phyloP scores from a whole-genome alignment of 2,797 vertebrate species.

The Hippopotamyrus pictus region DNA sequence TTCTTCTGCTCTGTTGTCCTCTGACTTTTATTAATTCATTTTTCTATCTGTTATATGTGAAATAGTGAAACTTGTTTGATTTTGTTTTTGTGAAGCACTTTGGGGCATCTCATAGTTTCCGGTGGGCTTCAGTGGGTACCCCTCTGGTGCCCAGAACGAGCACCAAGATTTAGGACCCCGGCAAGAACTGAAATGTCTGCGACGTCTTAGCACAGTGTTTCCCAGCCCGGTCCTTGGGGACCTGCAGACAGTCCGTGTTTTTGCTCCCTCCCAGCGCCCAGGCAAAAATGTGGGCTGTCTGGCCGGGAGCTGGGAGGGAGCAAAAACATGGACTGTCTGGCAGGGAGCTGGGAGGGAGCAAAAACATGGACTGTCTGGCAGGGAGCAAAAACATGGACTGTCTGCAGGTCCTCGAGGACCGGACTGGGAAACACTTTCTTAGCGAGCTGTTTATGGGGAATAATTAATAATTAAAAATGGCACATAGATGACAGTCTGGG shows the following conservation, averaged over 20 bases:
- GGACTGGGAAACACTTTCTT: background rate
- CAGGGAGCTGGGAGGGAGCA: background rate
- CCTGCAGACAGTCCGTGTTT: background rate
- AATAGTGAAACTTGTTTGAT: background rate
- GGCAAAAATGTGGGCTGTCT: background rate
- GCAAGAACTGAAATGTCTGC: background rate
- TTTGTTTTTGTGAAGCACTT: background rate
- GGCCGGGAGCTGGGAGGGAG: background rate
- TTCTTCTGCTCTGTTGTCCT: background rate
- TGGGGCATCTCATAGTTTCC: background rate
- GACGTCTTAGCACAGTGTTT: background rate
- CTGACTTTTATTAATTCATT: background rate
- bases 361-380: background rate
- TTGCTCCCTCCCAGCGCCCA: background rate
- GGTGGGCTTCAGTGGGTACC: background rate
- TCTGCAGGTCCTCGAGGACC: background rate
- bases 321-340: background rate
- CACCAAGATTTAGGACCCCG: background rate
- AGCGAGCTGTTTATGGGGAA: background rate
- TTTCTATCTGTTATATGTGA: background rate
- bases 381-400: background rate
- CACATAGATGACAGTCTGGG: background rate
- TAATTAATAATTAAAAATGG: background rate
- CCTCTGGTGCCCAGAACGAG: background rate
- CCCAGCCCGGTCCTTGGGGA: background rate